phyloP scores from a whole-genome alignment of 2,888 invertebrate species.

The Aleiodes leptofemur region DNA sequence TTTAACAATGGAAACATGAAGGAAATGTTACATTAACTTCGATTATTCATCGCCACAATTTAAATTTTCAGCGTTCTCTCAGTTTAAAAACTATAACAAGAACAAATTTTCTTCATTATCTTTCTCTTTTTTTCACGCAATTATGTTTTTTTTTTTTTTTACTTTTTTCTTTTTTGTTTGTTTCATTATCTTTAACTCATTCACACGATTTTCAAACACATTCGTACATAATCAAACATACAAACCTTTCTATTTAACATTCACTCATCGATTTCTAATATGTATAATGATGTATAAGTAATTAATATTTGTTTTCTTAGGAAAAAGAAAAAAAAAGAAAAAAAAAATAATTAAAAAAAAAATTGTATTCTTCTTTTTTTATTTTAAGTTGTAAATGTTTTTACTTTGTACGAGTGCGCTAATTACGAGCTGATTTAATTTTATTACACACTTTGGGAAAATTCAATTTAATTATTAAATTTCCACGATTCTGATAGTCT shows the following conservation, averaged over 20 bases:
- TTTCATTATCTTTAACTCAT: constrained; percentile 55
- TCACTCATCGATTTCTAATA: constrained; percentile 54
- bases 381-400: constrained; percentile 60
- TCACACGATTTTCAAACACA: constrained; percentile 47
- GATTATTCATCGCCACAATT: constrained; percentile 60
- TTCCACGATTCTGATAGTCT: constrained; percentile 43
- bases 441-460: constrained; percentile 46
- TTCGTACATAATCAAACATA: constrained; percentile 49
- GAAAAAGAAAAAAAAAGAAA: constrained; percentile 57
- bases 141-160: constrained; percentile 54
- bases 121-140: constrained; percentile 59
- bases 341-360: constrained; percentile 62
- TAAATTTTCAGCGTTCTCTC: constrained; percentile 57
- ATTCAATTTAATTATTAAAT: constrained; percentile 51
- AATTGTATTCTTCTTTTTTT: no score
- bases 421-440: constrained; percentile 63
- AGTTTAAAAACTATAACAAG: constrained; percentile 69
- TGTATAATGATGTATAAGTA: constrained; percentile 69
- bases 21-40: constrained; percentile 58
- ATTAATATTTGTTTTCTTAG: constrained; percentile 70
- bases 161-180: constrained; percentile 33
- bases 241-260: constrained; percentile 49
- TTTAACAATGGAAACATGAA: constrained; percentile 40
- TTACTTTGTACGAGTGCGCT: constrained; percentile 59
- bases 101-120: constrained; percentile 60